Percentiles rank a stretch among this genome's conserved stretches.
phyloP scores from a whole-genome alignment of 2,888 invertebrate genomes.

The Scaptomyza tumidula region DNA sequence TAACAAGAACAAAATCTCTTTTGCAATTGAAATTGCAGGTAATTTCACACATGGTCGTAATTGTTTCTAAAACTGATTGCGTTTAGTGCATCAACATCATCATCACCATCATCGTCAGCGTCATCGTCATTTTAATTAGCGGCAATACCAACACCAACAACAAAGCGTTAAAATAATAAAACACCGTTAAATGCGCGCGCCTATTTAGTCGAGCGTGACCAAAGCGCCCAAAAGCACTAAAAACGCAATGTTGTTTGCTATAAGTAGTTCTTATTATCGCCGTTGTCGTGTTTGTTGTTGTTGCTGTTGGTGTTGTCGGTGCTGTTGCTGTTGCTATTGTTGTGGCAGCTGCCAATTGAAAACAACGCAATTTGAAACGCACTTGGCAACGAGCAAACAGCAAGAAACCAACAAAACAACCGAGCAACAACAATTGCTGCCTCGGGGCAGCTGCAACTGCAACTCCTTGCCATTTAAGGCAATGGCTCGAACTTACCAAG shows the following conservation, averaged over 20 bases:
- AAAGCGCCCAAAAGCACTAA: slow-evolving; percentile 31
- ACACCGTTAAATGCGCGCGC: slow-evolving; percentile 51
- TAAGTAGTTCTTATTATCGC: slow-evolving; percentile 30
- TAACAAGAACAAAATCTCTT: slow-evolving; percentile 2
- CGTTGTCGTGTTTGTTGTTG: slow-evolving; percentile 9
- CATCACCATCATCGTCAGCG: not conserved
- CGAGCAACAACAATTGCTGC: slow-evolving; percentile 8
- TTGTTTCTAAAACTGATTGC: slow-evolving; percentile 32
- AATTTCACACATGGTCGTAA: slow-evolving; percentile 46
- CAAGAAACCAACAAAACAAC: slow-evolving; percentile 1
- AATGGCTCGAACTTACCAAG: not conserved
- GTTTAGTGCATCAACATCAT: slow-evolving; percentile 19
- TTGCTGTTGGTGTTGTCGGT: slow-evolving; percentile 3
- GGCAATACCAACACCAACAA: slow-evolving; percentile 10
- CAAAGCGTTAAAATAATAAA: slow-evolving; percentile 43
- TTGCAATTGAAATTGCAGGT: slow-evolving; percentile 31
- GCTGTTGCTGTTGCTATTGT: slow-evolving; percentile 2
- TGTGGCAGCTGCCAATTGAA: slow-evolving; percentile 34
- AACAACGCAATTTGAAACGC: slow-evolving; percentile 31
- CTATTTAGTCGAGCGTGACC: slow-evolving; percentile 39
- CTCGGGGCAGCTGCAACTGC: slow-evolving; percentile 4
- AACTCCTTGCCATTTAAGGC: not conserved
- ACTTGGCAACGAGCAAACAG: slow-evolving; percentile 34
- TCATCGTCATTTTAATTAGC: slow-evolving; percentile 4
- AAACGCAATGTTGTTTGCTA: slow-evolving; percentile 7